Evolutionary conservation across 2,113 vertebrate genomes (phyloP).

Genomic region (Nothoprocta perdicaria): DNA sequence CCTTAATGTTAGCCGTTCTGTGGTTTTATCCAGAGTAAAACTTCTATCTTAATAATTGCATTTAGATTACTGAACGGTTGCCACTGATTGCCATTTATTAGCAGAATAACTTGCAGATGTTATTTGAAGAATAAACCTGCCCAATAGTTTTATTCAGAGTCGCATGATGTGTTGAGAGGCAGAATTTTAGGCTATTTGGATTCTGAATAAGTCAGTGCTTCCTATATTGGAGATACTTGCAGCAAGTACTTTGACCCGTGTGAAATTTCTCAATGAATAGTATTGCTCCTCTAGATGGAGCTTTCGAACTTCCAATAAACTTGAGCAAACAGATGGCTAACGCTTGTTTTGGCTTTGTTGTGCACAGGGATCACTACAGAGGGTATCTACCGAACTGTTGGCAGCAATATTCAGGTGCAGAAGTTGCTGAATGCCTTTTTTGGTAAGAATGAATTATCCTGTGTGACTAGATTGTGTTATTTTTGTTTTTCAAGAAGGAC

Average conservation of each 20-base stretch:
- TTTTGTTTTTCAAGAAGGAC: background rate
- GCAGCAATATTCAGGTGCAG: constrained; percentile 98
- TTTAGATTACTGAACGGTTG: background rate
- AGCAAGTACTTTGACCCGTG: background rate
- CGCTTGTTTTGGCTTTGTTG: background rate
- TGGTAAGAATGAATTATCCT: constrained; percentile 79
- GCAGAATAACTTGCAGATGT: background rate
- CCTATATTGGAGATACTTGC: background rate
- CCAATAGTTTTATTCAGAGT: background rate
- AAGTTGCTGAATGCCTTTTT: constrained; percentile 95
- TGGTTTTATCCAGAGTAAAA: background rate
- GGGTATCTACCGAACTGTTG: constrained; percentile 94
- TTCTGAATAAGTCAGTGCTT: background rate
- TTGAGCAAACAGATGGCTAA: background rate
- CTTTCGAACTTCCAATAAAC: background rate
- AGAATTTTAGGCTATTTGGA: background rate
- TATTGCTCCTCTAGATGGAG: constrained; percentile 33
- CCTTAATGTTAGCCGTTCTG: background rate
- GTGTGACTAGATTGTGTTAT: rapidly evolving
- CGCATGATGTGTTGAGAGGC: background rate
- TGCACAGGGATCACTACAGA: constrained; percentile 87
- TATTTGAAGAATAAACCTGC: background rate
- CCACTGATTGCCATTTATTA: background rate
- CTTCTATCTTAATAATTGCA: too few relatives aligned
- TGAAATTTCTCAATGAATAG: background rate